Evolutionary conservation across 2,888 invertebrate genomes (phyloP), one percentile per base, ranked within the genome.

Genomic region (Onthophagus sagittarius): DNA sequence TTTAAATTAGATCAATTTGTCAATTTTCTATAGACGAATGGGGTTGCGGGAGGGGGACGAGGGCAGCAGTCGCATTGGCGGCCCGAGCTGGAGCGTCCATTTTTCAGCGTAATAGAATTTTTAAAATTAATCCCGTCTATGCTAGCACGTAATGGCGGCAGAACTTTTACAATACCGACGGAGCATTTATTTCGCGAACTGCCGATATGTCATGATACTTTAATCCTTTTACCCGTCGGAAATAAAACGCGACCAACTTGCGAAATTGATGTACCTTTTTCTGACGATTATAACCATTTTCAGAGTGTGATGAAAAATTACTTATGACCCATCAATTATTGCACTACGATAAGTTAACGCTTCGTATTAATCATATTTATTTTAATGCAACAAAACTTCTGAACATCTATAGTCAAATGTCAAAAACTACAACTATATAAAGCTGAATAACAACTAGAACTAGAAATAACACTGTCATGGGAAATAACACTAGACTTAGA

Each of bases 1-100:
- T 75, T 77, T 75, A 77, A 77, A 77, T 77, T 77, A 76, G 70
- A 73, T 76, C 75, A 74, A 75, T 76, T 76, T 76, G 73, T 75
- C 77, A 76, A 75, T 76, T 76, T 73, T 71, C 73, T 67, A 70
- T 73, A 72, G 63, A 65, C 53, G 65, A 63, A 72, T 70, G 64
- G 53, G 62, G 62, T 6, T 4, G 23, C 23, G 23, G 23, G 23
- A 23, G 71, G 32, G 63, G 33, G 15, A 14, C 13, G 32, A 23
- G 72, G 7, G 15, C 13, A 5, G 39, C 14, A 13, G 32, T 9
- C 62, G 31, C 67, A n/a, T 11, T 11, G 39, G 13, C 31, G 23
- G 71, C 31, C 62, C 15, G 31, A 15, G 13, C 67, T 7, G 7
- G 4, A 33, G 15, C 71, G 67, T 73, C 39, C 75, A 75, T 75